phyloP scores from a whole-genome alignment of 2,113 vertebrate species.

The Spheniscus mendiculus region DNA sequence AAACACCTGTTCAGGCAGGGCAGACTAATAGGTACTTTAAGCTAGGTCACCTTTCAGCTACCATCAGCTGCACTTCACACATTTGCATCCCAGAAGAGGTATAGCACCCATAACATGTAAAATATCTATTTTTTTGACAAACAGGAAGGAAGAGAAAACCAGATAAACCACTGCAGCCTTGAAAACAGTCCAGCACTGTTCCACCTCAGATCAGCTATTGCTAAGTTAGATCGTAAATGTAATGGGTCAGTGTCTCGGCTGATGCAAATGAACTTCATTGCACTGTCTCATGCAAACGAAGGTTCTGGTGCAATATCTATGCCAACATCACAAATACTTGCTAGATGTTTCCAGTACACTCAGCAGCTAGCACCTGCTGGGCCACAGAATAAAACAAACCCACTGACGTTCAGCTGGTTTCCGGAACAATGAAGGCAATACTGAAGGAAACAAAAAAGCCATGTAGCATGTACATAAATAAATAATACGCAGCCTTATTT shows the following conservation, averaged over 20 bases:
- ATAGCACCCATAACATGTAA: neutral
- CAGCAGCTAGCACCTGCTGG: neutral
- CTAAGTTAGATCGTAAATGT: neutral
- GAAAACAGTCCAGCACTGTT: neutral
- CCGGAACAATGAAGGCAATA: neutral
- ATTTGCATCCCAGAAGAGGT: neutral
- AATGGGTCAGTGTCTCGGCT: neutral
- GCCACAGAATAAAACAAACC: neutral
- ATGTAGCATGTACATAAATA: neutral
- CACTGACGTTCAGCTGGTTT: neutral
- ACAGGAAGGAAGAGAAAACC: neutral
- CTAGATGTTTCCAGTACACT: neutral
- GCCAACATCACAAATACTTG: neutral
- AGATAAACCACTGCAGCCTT: neutral
- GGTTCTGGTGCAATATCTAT: neutral
- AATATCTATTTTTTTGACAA: neutral
- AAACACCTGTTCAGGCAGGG: neutral
- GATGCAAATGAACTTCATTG: neutral
- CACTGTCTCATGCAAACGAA: neutral
- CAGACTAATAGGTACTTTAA: neutral
- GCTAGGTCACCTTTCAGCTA: neutral
- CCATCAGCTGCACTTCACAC: neutral
- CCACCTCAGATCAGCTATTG: neutral
- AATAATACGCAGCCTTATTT: neutral
- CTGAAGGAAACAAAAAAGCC: neutral